Evolutionary conservation across 2,113 vertebrate genomes (phyloP), one percentile per base, ranked within the genome.

Genomic region (Anoplopoma fimbria): DNA sequence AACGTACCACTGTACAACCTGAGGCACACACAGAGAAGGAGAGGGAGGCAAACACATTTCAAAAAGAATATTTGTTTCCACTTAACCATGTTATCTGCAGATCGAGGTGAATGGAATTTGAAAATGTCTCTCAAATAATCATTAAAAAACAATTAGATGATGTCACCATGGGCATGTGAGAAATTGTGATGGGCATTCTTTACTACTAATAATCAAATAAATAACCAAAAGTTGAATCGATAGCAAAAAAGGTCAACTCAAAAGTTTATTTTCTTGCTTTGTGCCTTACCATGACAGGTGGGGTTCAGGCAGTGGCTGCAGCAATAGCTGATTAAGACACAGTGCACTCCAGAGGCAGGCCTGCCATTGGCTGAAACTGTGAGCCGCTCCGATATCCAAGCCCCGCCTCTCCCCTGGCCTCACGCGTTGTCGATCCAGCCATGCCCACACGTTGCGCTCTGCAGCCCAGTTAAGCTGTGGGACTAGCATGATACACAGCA

Each of bases 311-410:
- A 99, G 88, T 4, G 97, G 97, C 25, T 83, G 81, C 79, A 94
- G 88, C 19, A 99, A 89, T 6, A 99, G 94, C 91, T 98, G 97
- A 91, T 98, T 98, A 77, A 99, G 96, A 82, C 95, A 95, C 47
- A 96, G 47, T 47, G 93, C 94, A 79, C 95, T 96, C 95, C 96
- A 96, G 75, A 99, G 93, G 75, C 97, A 99, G 84, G 97, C 95
- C 88, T 98, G 98, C 98, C 98, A 99, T 81, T 99, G 97, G 93
- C 96, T 97, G 79, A 97, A 95, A 82, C 92, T 29, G 75, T 99
- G 97, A 58, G 96, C 95, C 17, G 88, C 91, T 40, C 93, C 95
- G 47, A 97, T 25, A 49, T 98, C 95, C 34, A 97, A 73, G 6
- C 87, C 86, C 0, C 79, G n/a, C 27, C 81, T 89, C 25, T 92